Conservation (phyloP, 92 coral and sea anemone genomes). For the Palythoa grandis region DNA sequence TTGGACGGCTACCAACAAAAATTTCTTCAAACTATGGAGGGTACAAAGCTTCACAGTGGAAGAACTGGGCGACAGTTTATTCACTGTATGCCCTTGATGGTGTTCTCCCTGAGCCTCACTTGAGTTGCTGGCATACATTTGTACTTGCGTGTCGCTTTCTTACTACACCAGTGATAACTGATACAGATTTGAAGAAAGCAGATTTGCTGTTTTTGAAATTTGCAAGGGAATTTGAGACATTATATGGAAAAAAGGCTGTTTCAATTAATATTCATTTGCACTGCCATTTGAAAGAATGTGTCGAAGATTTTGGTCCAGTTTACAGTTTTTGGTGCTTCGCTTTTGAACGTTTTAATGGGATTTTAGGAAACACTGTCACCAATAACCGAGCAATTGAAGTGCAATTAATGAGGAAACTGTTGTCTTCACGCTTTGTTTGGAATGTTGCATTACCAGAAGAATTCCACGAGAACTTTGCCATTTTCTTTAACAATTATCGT, state of each 20-base stretch:
- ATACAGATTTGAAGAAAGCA: not conserved
- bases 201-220: conserved; percentile 3
- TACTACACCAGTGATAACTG: not conserved
- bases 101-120: not conserved
- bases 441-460: conserved; percentile 13
- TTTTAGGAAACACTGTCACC: not conserved
- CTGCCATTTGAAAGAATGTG: not conserved
- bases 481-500: not conserved
- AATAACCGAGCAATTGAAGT: conserved; percentile 6
- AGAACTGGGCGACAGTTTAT: not conserved
- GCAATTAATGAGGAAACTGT: not conserved
- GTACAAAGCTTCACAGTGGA: not conserved
- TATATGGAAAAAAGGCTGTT: not conserved
- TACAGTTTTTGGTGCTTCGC: not conserved
- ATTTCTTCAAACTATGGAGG: conserved; percentile 8
- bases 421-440: not conserved
- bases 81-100: not conserved
- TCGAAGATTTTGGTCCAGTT: not conserved
- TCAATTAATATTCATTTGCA: not conserved
- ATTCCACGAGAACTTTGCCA: conserved; percentile 1
- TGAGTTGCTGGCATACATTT: conserved; percentile 40
- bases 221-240: not conserved
- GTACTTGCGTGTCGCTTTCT: not conserved
- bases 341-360: conserved; percentile 2
- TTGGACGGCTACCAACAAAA: not conserved